Base-by-base conservation (phyloP, 2,113 vertebrate genomes). In the Pedetes capensis region DNA sequence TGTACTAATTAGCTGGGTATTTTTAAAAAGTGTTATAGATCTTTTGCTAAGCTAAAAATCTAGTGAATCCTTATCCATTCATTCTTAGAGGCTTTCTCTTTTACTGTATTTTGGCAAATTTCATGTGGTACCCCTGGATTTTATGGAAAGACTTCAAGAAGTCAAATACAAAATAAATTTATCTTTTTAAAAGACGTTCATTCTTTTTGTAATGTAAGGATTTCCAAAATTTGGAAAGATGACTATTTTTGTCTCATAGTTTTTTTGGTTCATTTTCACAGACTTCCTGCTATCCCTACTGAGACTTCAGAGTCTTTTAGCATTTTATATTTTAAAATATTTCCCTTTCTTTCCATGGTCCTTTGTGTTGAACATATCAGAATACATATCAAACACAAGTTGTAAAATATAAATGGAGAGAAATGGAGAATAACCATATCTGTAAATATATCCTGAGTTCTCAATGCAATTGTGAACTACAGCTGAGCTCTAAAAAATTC, bases 1-100 rank as follows among this genome's bases (percentile, higher is more conserved):
- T 84, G 76, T 97, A 82, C 44, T 94, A 98, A 98, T 98, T 98
- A 98, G 96, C 96, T 93, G 87, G 95, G 79, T 97, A n/a, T 94
- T 86, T 97, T 84, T 89, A 94, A 87, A 68, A 72, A 83, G 0
- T 44, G 39, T 7, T 68, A 91, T 87, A 97, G 95, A 95, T 97
- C 13, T 87, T 95, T 86, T 85, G 91, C 8, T n/a, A 88, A 97
- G 69, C 81, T 95, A 94, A 97, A 97, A 97, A 95, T 92, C 85
- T 91, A 42, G 91, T 74, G 92, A 96, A 95, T 82, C 95, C 90
- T 88, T 97, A 97, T 0, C 0, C 29, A n/a, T 34, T 71, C 71
- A 13, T 88, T 97, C 69, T 27, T 85, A 90, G 94, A 97, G 55
- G 37, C 6, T 93, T 74, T 79, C 55, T 44, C 29, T 96, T 68